Base-by-base conservation (phyloP, 2,797 vertebrate genomes). In the Carduelis carduelis region DNA sequence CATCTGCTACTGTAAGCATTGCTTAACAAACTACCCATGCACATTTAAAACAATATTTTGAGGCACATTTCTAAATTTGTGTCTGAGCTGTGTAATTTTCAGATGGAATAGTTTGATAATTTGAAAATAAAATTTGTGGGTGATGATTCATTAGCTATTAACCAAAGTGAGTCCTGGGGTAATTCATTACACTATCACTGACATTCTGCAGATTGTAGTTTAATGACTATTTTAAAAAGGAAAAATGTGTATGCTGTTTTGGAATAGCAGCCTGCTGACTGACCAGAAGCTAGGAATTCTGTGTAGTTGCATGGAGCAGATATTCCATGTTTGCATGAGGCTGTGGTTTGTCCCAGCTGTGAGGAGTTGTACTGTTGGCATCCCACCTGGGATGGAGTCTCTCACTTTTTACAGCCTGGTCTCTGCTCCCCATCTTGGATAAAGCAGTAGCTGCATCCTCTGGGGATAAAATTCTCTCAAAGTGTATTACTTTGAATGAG, bases 81-180 rank as follows among this genome's bases (percentile, higher is more conserved):
- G 23, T 90, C 44, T 94, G 32, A 90, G 32, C 19, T 89, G 39
- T 90, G 19, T 91, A 43, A 81, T 56, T 95, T 96, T 64, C 76
- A 80, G 19, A 55, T 87, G 66, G 41, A 70, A 93, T 61, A 0
- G 0, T 91, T 72, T 69, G 35, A 71, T 81, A 77, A 59, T 88
- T 91, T 50, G 21, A 44, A 13, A 39, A 39, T 64, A 76, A 86
- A 83, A 39, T 14, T 57, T 18, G 43, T 74, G 32, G 4, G 8
- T 83, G 47, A 12, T 77, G 66, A 77, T 84, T 84, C 52, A 57
- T 84, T 41, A 90, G 19, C 14, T 87, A 7, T 92, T 92, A 72
- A 66, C 44, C 34, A 46, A 47, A 89, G 18, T 63, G 26, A 82
- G 28, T 66, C 19, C 32, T 53, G 35, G 37, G 1, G 12, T 85